Base-by-base conservation (phyloP, 2,797 vertebrate genomes). In the Fistularia tabacaria region DNA sequence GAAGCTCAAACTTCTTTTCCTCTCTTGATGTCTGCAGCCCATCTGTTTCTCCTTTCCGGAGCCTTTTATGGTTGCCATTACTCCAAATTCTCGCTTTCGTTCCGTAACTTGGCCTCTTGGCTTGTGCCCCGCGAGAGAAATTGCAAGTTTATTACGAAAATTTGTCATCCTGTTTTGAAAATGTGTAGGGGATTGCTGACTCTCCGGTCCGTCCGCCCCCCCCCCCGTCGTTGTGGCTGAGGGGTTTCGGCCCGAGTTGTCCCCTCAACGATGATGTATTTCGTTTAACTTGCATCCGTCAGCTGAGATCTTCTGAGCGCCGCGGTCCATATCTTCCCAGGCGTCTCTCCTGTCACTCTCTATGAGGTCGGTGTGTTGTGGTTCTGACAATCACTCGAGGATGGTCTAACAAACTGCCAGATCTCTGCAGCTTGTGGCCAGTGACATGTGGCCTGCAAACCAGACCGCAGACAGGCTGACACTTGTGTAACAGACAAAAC, bases 321-420 rank as follows among this genome's bases (percentile, higher is more conserved):
- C 15, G 12, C 41, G 0, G 38, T 36, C 42, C 38, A 12, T 36
- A 3, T 61, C 62, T 62, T 66, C 51, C 53, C 36, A 13, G 53
- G 38, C 64, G 67, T 44, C 54, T 50, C 64, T 72, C 25, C 51
- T 68, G 68, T 76, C 64, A 75, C 73, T 68, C 64, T 85, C 65
- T 62, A 77, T 62, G 66, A 64, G 63, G 69, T 80, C 8, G 25
- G 49, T 81, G 54, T 76, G 71, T 84, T 89, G 83, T 80, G 74
- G 74, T 78, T 52, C 42, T 49, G 73, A 81, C 69, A 59, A 36
- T 14, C 77, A 71, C 76, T 62, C 52, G 75, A 7, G 38, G 74
- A 69, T 74, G 66, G 57, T 74, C 75, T 52, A 56, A 82, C 76
- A 73, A 73, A 74, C 62, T 39, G 59, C 81, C 84, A 81, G 55